phyloP scores from a whole-genome alignment of 2,888 invertebrate species.

The Prosapia bicincta region DNA sequence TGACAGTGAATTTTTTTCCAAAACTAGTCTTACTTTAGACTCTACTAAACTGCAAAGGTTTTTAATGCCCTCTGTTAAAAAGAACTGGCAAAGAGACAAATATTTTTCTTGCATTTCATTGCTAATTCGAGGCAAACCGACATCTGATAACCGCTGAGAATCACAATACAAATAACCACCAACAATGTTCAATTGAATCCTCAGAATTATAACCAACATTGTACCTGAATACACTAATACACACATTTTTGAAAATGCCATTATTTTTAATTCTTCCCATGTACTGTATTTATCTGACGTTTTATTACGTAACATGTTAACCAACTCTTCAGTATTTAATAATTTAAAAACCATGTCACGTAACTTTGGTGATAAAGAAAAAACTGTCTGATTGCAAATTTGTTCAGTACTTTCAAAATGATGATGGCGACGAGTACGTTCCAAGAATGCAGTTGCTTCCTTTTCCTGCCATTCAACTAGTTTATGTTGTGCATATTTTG shows the following conservation, averaged over 20 bases:
- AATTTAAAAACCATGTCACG: constrained; percentile 64
- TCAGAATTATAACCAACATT: constrained; percentile 75
- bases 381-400: constrained; percentile 82
- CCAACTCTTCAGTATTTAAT: constrained; percentile 67
- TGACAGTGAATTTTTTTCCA: constrained; percentile 56
- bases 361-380: constrained; percentile 69
- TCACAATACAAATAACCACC: constrained; percentile 85
- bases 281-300: constrained; percentile 69
- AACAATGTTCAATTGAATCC: constrained; percentile 83
- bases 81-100: constrained; percentile 73
- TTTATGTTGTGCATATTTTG: constrained; percentile 72
- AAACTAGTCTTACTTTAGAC: constrained; percentile 61
- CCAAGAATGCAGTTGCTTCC: constrained; percentile 76
- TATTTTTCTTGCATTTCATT: constrained; percentile 74
- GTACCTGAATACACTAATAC: constrained; percentile 78
- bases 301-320: constrained; percentile 62
- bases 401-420: constrained; percentile 89
- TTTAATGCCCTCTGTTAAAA: constrained; percentile 69
- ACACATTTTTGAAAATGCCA: constrained; percentile 75
- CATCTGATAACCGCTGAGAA: constrained; percentile 53
- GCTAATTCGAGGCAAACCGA: constrained; percentile 50
- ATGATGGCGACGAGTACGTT: constrained; percentile 74
- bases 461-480: constrained; percentile 81
- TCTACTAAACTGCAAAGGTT: constrained; percentile 65
- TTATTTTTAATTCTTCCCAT: constrained; percentile 81